Evolutionary conservation across 92 coral and sea anemone species (phyloP).

Genomic region (Muricea muricata): DNA sequence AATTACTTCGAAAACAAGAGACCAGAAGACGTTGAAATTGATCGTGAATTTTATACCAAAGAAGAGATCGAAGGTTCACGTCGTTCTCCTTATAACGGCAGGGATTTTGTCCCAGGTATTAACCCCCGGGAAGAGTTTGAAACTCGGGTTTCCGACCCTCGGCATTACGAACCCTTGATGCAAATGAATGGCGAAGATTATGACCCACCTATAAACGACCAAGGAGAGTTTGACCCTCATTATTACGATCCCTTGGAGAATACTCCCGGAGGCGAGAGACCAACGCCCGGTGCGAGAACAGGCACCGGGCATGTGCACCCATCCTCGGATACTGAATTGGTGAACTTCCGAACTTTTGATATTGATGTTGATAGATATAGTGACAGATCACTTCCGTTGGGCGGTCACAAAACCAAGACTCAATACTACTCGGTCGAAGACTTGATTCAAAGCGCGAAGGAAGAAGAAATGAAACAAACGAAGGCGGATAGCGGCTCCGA

Average conservation of each 20-base stretch:
- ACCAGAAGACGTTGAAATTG: not conserved
- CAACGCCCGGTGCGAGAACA: not conserved
- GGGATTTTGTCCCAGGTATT: not conserved
- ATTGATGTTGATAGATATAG: constrained; percentile 6
- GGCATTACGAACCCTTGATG: not conserved
- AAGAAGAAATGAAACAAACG: not conserved
- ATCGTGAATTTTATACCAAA: constrained; percentile 8
- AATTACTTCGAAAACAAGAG: not conserved
- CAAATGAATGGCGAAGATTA: not conserved
- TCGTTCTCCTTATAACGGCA: not conserved
- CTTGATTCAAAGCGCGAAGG: constrained; percentile 17
- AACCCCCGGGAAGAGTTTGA: not conserved
- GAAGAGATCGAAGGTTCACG: not conserved
- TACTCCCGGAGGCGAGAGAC: not conserved
- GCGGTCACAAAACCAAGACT: constrained; percentile 18
- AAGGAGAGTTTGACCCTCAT: not conserved
- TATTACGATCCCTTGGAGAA: not conserved
- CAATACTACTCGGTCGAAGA: constrained; percentile 45
- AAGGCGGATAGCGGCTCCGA: constrained; percentile 5
- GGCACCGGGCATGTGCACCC: constrained; percentile 5
- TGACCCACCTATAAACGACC: not conserved
- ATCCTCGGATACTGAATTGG: constrained; percentile 37
- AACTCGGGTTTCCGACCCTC: not conserved
- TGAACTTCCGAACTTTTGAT: constrained; percentile 7
- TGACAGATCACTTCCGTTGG: constrained; percentile 32